phyloP scores from a whole-genome alignment of 2,113 vertebrate species.

The Crocuta crocuta region DNA sequence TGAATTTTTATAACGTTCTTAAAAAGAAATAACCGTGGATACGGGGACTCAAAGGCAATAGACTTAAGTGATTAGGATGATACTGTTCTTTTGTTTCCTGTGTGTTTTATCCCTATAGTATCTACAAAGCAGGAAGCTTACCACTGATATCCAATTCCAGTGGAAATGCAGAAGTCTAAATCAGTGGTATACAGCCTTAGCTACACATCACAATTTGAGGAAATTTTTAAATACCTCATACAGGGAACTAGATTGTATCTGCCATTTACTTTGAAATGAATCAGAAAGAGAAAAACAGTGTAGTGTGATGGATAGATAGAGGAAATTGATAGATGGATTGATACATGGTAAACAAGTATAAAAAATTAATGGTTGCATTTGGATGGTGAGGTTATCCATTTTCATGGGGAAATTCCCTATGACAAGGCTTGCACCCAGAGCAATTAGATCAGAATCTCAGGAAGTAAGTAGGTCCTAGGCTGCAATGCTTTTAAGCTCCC shows the following conservation, averaged over 20 bases:
- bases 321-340: background rate
- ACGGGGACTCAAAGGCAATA: background rate
- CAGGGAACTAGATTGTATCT: background rate
- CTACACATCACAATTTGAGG: background rate
- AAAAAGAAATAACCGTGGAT: slow-evolving; percentile 28
- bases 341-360: background rate
- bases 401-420: background rate
- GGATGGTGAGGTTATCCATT: background rate
- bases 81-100: background rate
- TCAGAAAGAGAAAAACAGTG: background rate
- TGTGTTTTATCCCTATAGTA: background rate
- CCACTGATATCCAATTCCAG: background rate
- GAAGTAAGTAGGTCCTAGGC: background rate
- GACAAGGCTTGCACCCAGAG: background rate
- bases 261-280: background rate
- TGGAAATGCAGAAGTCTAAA: background rate
- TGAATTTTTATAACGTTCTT: slow-evolving; percentile 38
- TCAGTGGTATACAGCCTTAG: background rate
- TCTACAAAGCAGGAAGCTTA: background rate
- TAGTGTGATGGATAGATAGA: background rate
- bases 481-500: background rate
- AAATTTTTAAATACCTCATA: background rate
- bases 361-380: background rate
- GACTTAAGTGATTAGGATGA: background rate
- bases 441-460: background rate